Conservation (phyloP, 2,797 vertebrate genomes). For the Scomberomorus guttatus region DNA sequence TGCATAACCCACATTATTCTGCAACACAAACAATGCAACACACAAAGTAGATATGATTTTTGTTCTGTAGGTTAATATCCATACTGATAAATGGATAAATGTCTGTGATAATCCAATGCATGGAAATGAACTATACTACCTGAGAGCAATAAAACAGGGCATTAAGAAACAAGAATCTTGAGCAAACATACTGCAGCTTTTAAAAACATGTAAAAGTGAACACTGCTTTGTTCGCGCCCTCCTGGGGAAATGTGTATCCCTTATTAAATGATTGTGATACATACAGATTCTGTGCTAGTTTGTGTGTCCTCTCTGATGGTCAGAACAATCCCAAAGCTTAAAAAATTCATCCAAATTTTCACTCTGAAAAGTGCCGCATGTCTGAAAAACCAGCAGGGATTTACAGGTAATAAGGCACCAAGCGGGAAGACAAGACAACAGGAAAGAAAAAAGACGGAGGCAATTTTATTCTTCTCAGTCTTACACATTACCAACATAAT, state of each 20-base stretch:
- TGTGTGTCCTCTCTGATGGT: slow-evolving; percentile 14
- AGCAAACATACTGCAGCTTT: slow-evolving; percentile 28
- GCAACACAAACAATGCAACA: slow-evolving; percentile 53
- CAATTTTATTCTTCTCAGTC: slow-evolving; percentile 33
- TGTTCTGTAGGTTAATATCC: slow-evolving; percentile 36
- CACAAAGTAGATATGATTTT: slow-evolving; percentile 27
- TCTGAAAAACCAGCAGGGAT: slow-evolving; percentile 40
- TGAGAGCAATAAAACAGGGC: slow-evolving; percentile 25
- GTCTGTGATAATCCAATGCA: slow-evolving; percentile 40
- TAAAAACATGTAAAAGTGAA: slow-evolving; percentile 43
- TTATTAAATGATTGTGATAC: slow-evolving; percentile 42
- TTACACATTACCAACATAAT: slow-evolving; percentile 14
- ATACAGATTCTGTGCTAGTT: slow-evolving; percentile 25
- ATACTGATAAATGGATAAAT: slow-evolving; percentile 26
- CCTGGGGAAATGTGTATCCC: slow-evolving; percentile 8
- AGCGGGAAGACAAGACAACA: slow-evolving; percentile 25
- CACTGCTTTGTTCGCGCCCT: slow-evolving; percentile 44
- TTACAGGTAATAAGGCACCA: slow-evolving; percentile 46
- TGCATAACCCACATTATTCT: slow-evolving; percentile 63
- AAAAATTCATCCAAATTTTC: slow-evolving; percentile 18
- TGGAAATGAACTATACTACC: slow-evolving; percentile 21
- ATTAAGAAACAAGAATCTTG: slow-evolving; percentile 31
- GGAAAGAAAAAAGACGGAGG: slow-evolving; percentile 4
- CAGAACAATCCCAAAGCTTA: slow-evolving; percentile 29
- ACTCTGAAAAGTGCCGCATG: slow-evolving; percentile 16